These are phyloP conservation scores for Mormoops blainvillei DNA, from an alignment of 2,113 vertebrate genomes.

Conservation along the genomic window DNA sequence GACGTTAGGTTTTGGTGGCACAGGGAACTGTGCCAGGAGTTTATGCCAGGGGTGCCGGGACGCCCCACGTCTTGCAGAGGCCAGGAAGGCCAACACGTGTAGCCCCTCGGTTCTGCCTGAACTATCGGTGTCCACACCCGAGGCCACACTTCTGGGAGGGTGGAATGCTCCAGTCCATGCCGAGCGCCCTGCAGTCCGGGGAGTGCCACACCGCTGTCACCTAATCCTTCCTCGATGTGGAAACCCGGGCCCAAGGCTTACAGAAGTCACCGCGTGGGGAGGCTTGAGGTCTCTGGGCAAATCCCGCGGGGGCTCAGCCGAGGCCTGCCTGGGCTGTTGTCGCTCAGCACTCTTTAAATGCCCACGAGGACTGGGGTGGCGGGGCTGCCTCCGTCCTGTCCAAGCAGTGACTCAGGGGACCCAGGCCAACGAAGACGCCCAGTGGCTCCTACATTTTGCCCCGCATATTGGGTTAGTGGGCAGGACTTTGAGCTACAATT, in stretches of 20 bases:
- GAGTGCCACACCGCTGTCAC: too few relatives aligned
- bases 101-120: background rate
- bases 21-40: background rate
- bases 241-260: too few relatives aligned
- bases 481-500: background rate
- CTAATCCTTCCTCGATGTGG: background rate
- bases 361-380: background rate
- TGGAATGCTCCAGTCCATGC: too few relatives aligned
- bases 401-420: background rate
- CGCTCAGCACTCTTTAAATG: background rate
- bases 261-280: background rate
- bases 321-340: rapidly evolving
- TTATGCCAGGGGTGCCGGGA: background rate
- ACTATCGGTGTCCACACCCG: too few relatives aligned
- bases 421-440: background rate
- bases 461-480: background rate
- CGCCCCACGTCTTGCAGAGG: too few relatives aligned
- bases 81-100: background rate
- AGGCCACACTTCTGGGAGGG: background rate
- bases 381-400: background rate
- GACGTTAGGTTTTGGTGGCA: background rate
- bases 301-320: background rate
- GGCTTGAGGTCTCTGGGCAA: rapidly evolving
- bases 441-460: background rate
- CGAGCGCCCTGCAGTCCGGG: too few relatives aligned